Percentiles rank a stretch among this genome's conserved stretches.
Evolutionary conservation across 2,888 invertebrate genomes (phyloP).

Genomic region (Trichopria drosophilae): DNA sequence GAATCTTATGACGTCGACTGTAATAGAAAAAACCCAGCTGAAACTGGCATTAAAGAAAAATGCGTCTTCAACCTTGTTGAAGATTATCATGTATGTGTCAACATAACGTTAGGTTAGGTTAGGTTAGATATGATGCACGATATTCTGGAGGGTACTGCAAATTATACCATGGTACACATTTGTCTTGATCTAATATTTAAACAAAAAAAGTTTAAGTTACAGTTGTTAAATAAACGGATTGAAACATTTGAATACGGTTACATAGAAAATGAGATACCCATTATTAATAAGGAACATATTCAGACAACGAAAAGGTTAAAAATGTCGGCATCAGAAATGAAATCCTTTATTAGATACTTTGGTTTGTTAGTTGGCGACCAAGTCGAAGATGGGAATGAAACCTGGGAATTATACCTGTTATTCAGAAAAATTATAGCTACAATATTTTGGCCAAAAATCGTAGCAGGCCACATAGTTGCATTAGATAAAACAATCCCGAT

Average conservation of each 20-base stretch:
- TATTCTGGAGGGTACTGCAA: not conserved
- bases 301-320: not conserved
- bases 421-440: too few relatives aligned
- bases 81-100: too few relatives aligned
- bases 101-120: too few relatives aligned
- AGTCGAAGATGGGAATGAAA: not conserved
- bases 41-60: not conserved
- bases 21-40: not conserved
- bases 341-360: not conserved
- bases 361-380: not conserved
- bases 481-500: too few relatives aligned
- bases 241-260: not conserved
- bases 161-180: not conserved
- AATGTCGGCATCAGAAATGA: not conserved
- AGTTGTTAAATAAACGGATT: not conserved
- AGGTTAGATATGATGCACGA: not conserved
- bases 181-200: not conserved
- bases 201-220: not conserved
- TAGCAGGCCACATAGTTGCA: too few relatives aligned
- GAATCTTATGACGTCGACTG: not conserved
- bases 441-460: too few relatives aligned
- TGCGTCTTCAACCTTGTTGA: not conserved
- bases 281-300: not conserved
- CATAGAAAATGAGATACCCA: not conserved
- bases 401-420: too few relatives aligned